phyloP scores from a whole-genome alignment of 2,888 invertebrate genomes.

The Nymphalis polychloros region DNA sequence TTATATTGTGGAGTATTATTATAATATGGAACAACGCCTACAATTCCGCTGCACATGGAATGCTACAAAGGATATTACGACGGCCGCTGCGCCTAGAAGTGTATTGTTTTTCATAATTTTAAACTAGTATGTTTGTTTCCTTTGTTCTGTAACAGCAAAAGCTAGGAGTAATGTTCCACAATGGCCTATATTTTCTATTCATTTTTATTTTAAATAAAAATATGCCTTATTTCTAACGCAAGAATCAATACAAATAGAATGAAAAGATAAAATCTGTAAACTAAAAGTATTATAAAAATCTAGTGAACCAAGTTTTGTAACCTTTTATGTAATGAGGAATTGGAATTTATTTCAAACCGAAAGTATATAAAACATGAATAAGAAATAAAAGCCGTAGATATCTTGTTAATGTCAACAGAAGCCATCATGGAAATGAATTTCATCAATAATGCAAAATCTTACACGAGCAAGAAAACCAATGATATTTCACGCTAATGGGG shows the following conservation, averaged over 20 bases:
- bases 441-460: conserved; percentile 11
- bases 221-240: not conserved
- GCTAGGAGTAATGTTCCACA: conserved; percentile 32
- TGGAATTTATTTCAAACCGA: not conserved
- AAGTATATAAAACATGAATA: not conserved
- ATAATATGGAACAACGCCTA: conserved; percentile 41
- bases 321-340: not conserved
- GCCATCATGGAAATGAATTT: conserved; percentile 10
- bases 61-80: conserved; percentile 49
- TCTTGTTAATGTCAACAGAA: conserved; percentile 7
- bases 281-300: no score
- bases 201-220: not conserved
- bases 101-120: conserved; percentile 43
- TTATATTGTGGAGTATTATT: conserved; percentile 37
- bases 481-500: conserved; percentile 19
- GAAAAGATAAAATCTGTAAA: not conserved
- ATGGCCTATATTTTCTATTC: conserved; percentile 18
- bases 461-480: conserved; percentile 12
- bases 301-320: no score
- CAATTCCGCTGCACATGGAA: conserved; percentile 49
- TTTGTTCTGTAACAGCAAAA: conserved; percentile 40
- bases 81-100: conserved; percentile 40
- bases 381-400: not conserved
- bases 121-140: conserved; percentile 36
- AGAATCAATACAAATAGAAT: not conserved